Base-by-base conservation (phyloP, 2,888 invertebrate species). In the Leptinotarsa peninsularis region DNA sequence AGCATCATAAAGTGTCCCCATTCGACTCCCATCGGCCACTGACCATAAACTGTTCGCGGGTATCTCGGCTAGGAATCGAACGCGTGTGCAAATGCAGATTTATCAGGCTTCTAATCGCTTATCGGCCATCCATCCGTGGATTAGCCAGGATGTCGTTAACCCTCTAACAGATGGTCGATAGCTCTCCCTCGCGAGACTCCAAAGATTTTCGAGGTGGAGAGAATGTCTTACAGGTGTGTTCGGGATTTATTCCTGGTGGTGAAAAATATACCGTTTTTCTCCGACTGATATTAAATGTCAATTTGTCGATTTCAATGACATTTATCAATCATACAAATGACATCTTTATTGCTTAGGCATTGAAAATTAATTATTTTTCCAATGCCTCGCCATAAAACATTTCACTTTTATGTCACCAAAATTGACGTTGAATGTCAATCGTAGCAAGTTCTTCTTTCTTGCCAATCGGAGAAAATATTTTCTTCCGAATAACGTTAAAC, bases 71-170 rank as follows among this genome's bases (percentile, higher is more conserved):
- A 81, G 83, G 79, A 83, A 84, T 84, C 82, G 84, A 82, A 82
- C 84, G 84, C 83, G 85, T 82, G 84, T 83, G 85, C 85, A 85
- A 85, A 85, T 85, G 82, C 84, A 84, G 83, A 86, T 86, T 86
- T 86, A 85, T 85, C 84, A 82, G 79, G 83, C 83, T 82, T 83
- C 84, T 85, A 85, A 86, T 86, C 86, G 66, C 71, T 72, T 33
- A 63, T 63, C 63, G 18, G 63, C 18, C n/a, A 33, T 43, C 33
- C 63, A 33, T 15, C 63, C 63, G 33, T 17, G 33, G 63, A 63
- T 63, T 63, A 43, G 18, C n/a, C 17, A 3, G 63, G 43, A 63
- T 63, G 63, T 63, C 63, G 63, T 63, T 63, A 63, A 63, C 17
- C 63, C 43, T 33, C 63, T 63, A 63, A 63, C 63, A 43, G 63